Conservation (phyloP, 23 tunicate genomes). For the Trididemnum nubilum region DNA sequence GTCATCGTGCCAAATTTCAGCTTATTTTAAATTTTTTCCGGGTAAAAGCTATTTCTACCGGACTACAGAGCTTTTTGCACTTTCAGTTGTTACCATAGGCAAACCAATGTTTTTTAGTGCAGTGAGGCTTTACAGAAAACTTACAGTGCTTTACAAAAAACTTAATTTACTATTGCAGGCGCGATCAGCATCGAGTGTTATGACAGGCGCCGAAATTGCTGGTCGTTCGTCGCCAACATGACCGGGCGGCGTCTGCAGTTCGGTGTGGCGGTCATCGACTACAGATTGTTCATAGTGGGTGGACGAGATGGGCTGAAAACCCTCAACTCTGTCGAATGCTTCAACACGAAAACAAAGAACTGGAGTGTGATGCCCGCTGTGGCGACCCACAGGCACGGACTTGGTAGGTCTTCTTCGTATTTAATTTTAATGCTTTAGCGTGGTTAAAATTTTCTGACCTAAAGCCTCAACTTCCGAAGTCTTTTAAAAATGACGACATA, state of each 20-base stretch:
- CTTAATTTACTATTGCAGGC: slow-evolving; percentile 43
- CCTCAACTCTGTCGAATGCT: slow-evolving; percentile 94
- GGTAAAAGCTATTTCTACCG: no score
- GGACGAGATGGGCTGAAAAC: slow-evolving; percentile 95
- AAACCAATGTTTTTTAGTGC: no score
- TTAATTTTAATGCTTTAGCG: no score
- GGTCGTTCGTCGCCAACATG: slow-evolving; percentile 79
- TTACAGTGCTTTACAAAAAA: no score
- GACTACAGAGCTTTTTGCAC: no score
- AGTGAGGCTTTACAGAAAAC: no score
- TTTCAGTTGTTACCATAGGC: no score
- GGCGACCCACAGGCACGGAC: slow-evolving; percentile 90
- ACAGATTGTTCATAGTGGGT: slow-evolving; percentile 76
- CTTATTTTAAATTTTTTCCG: no score
- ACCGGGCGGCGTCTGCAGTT: slow-evolving; percentile 89
- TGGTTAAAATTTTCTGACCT: no score
- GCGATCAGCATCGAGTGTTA: slow-evolving; percentile 85
- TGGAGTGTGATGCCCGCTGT: slow-evolving; percentile 93
- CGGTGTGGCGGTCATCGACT: slow-evolving; percentile 88
- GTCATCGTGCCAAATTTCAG: no score
- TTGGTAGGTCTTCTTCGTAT: slow-evolving; percentile 51
- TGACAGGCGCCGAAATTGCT: slow-evolving; percentile 56
- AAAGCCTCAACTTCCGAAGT: no score
- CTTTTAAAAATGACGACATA: no score
- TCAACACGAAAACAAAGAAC: slow-evolving; percentile 60